Base-by-base conservation (phyloP, 2,888 invertebrate genomes). In the Tortricodes alternella region DNA sequence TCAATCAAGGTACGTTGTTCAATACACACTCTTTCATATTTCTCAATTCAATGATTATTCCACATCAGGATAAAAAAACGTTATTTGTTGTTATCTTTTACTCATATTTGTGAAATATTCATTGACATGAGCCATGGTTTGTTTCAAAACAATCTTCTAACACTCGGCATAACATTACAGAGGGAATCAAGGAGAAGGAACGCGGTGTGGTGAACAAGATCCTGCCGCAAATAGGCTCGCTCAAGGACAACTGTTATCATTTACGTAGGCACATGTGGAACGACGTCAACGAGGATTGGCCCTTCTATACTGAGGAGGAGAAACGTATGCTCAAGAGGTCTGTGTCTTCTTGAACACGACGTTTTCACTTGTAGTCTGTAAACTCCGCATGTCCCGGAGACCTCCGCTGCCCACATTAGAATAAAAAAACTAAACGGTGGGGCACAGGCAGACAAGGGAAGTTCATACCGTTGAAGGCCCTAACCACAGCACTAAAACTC, bases 211-310 rank as follows among this genome's bases (percentile, higher is more conserved):
- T 98, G 77, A 94, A 93, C 82, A 93, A 93, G 76, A 94, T 97
- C 69, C 91, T 98, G 76, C 95, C 94, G 73, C 95, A 95, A 80
- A 94, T 98, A 68, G 94, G 97, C 68, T 92, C 89, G 65, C 92
- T 96, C 90, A 95, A 95, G 83, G 97, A 98, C 88, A 98, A 98
- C 90, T 95, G 95, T 77, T 98, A 96, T 91, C 95, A 96, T 77
- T 92, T 98, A 82, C 94, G 95, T 72, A 95, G 96, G 76, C 94
- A 95, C 76, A 92, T 96, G 74, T 98, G 97, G 97, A 96, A 96
- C 80, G 98, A 98, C 80, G 97, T 98, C 65, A 95, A 96, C 71
- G 96, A 96, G 76, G 96, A 96, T 79, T 98, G 98, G 98, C 96
- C 97, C 61, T 98, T 96, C 91, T 98, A 97, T 80, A 93, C 95